These are phyloP conservation scores for Panurus biarmicus DNA, from an alignment of 2,113 vertebrate genomes.

Conservation along the genomic window DNA sequence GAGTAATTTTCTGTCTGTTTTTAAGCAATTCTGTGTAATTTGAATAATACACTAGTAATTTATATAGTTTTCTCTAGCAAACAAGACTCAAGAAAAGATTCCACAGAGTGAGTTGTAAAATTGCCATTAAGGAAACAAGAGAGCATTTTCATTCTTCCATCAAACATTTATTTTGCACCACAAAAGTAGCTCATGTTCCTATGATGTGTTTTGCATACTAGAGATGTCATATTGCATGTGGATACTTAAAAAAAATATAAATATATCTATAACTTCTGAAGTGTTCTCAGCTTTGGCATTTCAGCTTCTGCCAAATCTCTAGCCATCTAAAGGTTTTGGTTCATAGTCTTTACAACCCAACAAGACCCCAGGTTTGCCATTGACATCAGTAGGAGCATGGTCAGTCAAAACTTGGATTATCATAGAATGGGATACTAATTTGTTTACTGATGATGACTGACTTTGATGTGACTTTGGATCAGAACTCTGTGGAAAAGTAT, in stretches of 20 bases:
- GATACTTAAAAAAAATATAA: neutral
- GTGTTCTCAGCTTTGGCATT: neutral
- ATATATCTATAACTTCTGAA: neutral
- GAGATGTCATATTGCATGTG: neutral
- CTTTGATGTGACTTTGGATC: conserved; percentile 23
- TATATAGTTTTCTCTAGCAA: neutral
- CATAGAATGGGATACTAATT: neutral
- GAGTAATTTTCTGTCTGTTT: neutral
- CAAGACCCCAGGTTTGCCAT: neutral
- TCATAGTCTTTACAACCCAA: neutral
- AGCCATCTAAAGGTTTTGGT: neutral
- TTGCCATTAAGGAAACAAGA: neutral
- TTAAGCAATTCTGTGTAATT: neutral
- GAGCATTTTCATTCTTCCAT: neutral
- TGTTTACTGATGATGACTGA: neutral
- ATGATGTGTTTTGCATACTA: neutral
- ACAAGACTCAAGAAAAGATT: neutral
- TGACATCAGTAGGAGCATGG: neutral
- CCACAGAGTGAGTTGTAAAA: neutral
- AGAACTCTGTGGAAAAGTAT: neutral
- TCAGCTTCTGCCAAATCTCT: neutral
- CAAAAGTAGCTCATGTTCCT: neutral
- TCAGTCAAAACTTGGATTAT: neutral
- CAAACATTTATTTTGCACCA: neutral
- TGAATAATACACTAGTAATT: neutral